Evolutionary conservation across 2,888 invertebrate species (phyloP).

Genomic region (Alloplasta piceator): DNA sequence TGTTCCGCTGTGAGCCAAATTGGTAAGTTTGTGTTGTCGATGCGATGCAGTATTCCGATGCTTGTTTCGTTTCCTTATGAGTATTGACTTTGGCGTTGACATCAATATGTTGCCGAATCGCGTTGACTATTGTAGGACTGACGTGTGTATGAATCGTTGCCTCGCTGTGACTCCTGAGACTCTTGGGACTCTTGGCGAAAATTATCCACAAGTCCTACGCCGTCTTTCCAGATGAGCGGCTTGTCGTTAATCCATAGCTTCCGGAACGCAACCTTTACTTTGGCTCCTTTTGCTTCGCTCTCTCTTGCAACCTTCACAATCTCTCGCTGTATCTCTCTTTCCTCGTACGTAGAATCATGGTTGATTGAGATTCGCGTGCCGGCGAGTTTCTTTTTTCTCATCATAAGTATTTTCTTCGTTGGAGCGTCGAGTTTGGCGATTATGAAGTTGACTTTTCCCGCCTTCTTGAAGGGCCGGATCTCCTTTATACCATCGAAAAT

Average conservation of each 20-base stretch:
- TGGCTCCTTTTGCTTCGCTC: background rate
- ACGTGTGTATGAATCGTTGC: background rate
- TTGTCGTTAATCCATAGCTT: slow-evolving; percentile 14
- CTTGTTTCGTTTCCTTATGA: too few relatives aligned
- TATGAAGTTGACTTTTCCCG: background rate
- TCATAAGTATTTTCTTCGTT: background rate
- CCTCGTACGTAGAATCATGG: slow-evolving; percentile 9
- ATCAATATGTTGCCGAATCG: background rate
- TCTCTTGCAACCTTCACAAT: slow-evolving; percentile 2
- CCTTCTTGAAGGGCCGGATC: background rate
- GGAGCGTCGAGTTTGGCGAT: slow-evolving; percentile 6
- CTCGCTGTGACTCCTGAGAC: background rate
- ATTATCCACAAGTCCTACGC: background rate
- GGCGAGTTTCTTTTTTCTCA: background rate
- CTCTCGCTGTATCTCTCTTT: slow-evolving; percentile 23
- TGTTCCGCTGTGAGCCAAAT: background rate
- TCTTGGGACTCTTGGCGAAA: background rate
- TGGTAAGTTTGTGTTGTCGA: background rate
- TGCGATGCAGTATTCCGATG: background rate
- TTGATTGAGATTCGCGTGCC: background rate
- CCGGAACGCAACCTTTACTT: background rate
- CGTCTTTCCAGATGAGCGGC: background rate
- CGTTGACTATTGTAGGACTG: background rate
- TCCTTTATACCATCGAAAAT: background rate
- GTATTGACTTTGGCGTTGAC: background rate